Conservation (phyloP, 2,888 invertebrate genomes). For the Amphipyra tragopoginis region DNA sequence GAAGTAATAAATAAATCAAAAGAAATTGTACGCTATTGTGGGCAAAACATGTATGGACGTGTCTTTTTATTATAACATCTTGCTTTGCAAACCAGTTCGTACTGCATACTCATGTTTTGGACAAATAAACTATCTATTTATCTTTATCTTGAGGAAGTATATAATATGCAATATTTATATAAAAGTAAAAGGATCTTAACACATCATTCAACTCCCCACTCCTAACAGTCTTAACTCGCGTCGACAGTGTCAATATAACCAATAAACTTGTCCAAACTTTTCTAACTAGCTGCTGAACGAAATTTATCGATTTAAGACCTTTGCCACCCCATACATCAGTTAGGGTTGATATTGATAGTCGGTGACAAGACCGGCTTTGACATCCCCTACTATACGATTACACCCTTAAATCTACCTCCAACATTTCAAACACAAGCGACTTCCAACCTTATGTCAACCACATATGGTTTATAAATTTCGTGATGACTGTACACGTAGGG, state of each 20-base stretch:
- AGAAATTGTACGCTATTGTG: no score
- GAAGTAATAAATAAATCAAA: no score
- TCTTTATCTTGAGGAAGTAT: not conserved
- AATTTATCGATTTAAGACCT: constrained; percentile 87
- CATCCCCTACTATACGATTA: constrained; percentile 72
- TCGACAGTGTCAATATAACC: constrained; percentile 84
- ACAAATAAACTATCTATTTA: no score
- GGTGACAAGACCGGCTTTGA: constrained; percentile 80
- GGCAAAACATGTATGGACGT: no score
- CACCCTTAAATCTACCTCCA: constrained; percentile 46
- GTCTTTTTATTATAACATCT: no score
- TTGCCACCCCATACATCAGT: constrained; percentile 86
- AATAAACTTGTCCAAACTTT: constrained; percentile 83
- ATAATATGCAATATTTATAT: constrained; percentile 3
- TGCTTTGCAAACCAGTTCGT: no score
- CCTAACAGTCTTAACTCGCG: constrained; percentile 61
- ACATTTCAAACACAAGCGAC: constrained; percentile 14
- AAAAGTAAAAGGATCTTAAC: constrained; percentile 27
- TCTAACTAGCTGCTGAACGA: constrained; percentile 83
- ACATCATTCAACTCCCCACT: constrained; percentile 15
- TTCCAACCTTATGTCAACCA: constrained; percentile 55
- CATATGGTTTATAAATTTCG: constrained; percentile 45
- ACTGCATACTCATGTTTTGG: no score
- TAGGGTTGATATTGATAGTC: constrained; percentile 87
- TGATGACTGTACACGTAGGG: constrained; percentile 50